Base-by-base conservation (phyloP, 2,797 vertebrate species). In the Cyprinella venusta region DNA sequence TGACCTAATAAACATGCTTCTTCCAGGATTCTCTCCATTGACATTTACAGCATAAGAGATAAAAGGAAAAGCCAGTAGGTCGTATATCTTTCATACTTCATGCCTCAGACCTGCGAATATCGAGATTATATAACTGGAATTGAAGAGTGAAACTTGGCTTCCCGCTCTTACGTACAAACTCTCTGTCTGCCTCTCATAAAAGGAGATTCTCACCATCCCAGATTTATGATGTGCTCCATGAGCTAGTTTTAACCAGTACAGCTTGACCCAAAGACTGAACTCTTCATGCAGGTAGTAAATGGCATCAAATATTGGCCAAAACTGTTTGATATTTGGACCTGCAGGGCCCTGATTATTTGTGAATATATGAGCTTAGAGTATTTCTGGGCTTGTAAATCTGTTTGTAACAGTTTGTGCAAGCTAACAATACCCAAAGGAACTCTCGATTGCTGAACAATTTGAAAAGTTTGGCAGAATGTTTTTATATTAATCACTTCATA, bases 131-230 rank as follows among this genome's bases (percentile, higher is more conserved):
- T 33, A 48, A 52, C 56, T n/a, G 18, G 50, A 76, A 77, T 67
- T 84, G 74, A 56, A 75, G 79, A 70, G 67, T n/a, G 76, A 54
- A 42, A 75, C 19, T 33, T 75, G 64, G 42, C 64, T 72, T 85
- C 40, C 33, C 45, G 18, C 24, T 9, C 18, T 61, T 76, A 75
- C 76, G 78, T 70, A 82, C 33, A 76, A 84, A 63, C 48, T 19
- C 82, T 77, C 56, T 70, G 38, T 75, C 77, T 83, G 50, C 45
- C 15, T 70, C 70, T 80, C 52, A 74, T 83, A 84, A 87, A 81
- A 77, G 38, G 52, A 33, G 38, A 81, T 87, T 64, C 26, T 16
- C 15, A 52, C 71, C 48, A 78, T 40, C 26, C 15, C 16, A 48
- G 36, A 59, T 82, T 84, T 86, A 84, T 42, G n/a, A 74, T 65